Conservation (phyloP, 2,888 invertebrate genomes). For the Tetranychus piercei region DNA sequence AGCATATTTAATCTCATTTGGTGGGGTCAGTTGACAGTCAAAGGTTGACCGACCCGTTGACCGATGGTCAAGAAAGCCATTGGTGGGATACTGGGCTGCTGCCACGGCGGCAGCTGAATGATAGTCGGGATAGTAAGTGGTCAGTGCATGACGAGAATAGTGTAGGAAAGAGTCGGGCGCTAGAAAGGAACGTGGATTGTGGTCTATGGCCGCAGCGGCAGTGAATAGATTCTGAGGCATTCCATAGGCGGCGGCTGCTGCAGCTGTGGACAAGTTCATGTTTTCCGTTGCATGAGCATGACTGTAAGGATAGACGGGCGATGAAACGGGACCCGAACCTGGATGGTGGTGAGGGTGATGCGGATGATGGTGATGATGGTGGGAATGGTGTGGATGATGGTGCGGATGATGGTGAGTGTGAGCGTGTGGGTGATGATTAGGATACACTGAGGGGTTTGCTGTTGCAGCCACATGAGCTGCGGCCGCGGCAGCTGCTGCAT, state of each 20-base stretch:
- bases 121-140: constrained; percentile 59
- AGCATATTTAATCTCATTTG: constrained; percentile 36
- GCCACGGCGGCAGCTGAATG: constrained; percentile 15
- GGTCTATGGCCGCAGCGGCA: constrained; percentile 28
- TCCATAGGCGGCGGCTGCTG: constrained; percentile 23
- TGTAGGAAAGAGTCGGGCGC: constrained; percentile 67
- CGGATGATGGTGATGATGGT: neutral
- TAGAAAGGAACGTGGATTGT: constrained; percentile 43
- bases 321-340: constrained; percentile 29
- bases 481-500: constrained; percentile 23
- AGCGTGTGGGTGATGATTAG: neutral
- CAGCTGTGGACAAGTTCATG: constrained; percentile 30
- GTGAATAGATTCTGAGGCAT: constrained; percentile 26
- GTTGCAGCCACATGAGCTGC: constrained; percentile 2
- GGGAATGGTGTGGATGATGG: neutral
- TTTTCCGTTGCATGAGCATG: constrained; percentile 32
- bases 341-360: neutral
- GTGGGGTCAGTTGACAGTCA: constrained; percentile 22
- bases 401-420: neutral
- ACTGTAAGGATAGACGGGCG: constrained; percentile 38
- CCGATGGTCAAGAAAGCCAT: constrained; percentile 43
- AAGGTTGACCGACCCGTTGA: constrained; percentile 16
- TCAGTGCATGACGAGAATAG: constrained; percentile 53
- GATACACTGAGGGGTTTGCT: neutral
- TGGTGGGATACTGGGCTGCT: constrained; percentile 22